Base-by-base conservation (phyloP, 2,888 invertebrate species). In the Habrosyne pyritoides region DNA sequence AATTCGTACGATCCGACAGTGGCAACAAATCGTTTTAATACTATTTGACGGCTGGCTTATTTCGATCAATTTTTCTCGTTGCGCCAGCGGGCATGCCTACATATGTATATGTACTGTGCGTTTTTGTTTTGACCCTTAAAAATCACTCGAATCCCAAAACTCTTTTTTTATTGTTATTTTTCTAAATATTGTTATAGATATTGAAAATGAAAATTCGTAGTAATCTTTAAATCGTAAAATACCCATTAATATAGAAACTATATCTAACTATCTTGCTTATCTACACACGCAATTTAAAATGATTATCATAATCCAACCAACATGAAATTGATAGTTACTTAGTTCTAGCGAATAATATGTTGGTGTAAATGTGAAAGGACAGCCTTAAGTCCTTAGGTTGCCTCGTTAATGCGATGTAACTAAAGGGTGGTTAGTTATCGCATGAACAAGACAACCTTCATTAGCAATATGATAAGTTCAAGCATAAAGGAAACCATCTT, bases 381-480 rank as follows among this genome's bases (percentile, higher is more conserved):
- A 42, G n/a, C 42, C 42, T 42, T 8, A 42, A 42, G 42, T 8
- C 18, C 36, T 36, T n/a, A 5, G 42, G 18, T 6, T 6, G 1
- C 18, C 42, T 18, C n/a, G 24, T 24, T 24, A 24, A 24, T 24
- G 24, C 24, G 24, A 24, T 24, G 7, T 3, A 24, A 24, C 24
- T 24, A 24, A 24, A 24, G 24, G 24, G 24, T 18, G 18, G 18
- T 42, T 42, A 42, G 18, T n/a, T 42, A 18, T 42, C 18, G 8
- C 42, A 18, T 42, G n/a, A 42, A 42, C 42, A n/a, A 8, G 42
- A n/a, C 14, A 42, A 42, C 42, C 42, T 42, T 42, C 42, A 42
- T 42, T 42, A 42, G 42, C 42, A 42, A 42, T 18, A 42, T 18
- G 42, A 18, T 42, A 42, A 18, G 8, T 8, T 7, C 42, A 18